Evolutionary conservation across 2,888 invertebrate genomes (phyloP).

Genomic region (Chrysolina americana): DNA sequence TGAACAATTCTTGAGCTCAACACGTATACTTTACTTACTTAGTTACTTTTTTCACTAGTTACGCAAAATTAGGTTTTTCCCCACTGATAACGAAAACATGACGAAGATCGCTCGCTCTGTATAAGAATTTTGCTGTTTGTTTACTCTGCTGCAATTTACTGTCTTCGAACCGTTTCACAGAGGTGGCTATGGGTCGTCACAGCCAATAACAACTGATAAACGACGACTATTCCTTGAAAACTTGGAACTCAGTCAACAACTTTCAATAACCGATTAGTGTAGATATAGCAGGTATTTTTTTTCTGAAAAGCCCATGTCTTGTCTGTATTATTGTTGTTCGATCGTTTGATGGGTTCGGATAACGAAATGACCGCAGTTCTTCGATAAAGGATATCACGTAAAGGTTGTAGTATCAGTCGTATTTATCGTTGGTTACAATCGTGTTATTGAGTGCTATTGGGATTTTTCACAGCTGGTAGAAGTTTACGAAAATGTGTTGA

Average conservation of each 20-base stretch:
- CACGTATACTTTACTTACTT: no score
- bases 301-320: background rate
- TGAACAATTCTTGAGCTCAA: no score
- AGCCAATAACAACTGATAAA: slow-evolving; percentile 16
- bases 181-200: background rate
- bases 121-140: background rate
- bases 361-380: background rate
- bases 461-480: background rate
- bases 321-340: background rate
- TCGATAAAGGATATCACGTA: background rate
- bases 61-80: no score
- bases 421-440: background rate
- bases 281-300: slow-evolving; percentile 11
- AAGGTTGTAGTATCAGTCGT: background rate
- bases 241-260: background rate
- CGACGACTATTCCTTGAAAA: background rate
- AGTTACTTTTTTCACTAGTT: no score
- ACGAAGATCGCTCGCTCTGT: background rate
- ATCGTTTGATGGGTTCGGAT: background rate
- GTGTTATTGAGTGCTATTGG: background rate
- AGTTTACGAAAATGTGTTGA: no score
- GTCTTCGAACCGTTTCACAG: background rate
- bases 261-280: background rate
- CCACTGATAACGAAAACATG: background rate
- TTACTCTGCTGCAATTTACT: background rate